Evolutionary conservation across 2,797 vertebrate genomes (phyloP).

Genomic region (Caiman crocodilus): DNA sequence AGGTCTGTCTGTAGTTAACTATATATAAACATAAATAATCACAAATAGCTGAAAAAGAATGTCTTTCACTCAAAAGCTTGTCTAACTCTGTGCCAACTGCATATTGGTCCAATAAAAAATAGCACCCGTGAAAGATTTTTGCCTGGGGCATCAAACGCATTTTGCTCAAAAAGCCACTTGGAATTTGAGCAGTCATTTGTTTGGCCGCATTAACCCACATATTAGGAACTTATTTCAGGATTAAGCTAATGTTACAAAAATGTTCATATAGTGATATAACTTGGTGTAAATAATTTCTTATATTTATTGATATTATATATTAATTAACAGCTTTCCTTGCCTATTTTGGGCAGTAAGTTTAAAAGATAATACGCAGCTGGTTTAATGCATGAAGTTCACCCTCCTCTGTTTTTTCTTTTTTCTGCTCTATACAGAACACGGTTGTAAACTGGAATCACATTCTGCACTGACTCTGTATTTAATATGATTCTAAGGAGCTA

Average conservation of each 20-base stretch:
- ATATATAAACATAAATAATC: neutral
- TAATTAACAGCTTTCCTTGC: neutral
- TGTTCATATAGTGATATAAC: too few relatives aligned
- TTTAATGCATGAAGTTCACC: conserved; percentile 5
- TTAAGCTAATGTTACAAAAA: neutral
- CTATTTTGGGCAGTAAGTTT: neutral
- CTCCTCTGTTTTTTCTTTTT: neutral
- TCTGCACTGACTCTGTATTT: conserved; percentile 12
- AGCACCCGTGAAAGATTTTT: too few relatives aligned
- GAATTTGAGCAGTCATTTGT: neutral
- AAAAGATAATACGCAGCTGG: neutral
- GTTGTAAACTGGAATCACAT: neutral
- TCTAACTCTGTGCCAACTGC: too few relatives aligned
- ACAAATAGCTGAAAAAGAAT: neutral
- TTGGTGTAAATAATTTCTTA: too few relatives aligned
- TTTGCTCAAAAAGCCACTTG: neutral
- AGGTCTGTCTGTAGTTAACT: neutral
- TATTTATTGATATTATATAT: too few relatives aligned
- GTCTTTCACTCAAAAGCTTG: too few relatives aligned
- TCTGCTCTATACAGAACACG: neutral
- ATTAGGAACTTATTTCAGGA: fast-evolving
- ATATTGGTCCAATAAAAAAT: too few relatives aligned
- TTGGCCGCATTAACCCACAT: neutral
- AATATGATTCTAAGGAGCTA: neutral
- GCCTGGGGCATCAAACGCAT: neutral